These are phyloP conservation scores for Coreius guichenoti DNA, from an alignment of 2,797 vertebrate species.

Conservation along the genomic window DNA sequence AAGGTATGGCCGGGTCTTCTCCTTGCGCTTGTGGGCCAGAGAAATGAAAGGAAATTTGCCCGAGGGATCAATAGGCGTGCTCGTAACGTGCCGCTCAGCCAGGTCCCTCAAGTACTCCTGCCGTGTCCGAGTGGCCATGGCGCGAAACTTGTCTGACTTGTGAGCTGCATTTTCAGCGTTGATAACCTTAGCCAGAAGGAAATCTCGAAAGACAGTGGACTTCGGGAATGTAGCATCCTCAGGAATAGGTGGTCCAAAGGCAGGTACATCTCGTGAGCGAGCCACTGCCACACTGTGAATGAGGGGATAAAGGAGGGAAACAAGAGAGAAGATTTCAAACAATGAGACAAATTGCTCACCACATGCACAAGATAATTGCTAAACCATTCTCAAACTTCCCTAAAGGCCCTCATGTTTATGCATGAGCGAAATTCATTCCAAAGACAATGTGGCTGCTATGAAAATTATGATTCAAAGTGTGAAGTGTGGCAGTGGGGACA, in stretches of 20 bases:
- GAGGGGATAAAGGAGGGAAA: background rate
- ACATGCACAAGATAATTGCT: slow-evolving; percentile 36
- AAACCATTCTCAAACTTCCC: slow-evolving; percentile 40
- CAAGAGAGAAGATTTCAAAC: slow-evolving; percentile 24
- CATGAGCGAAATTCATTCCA: slow-evolving; percentile 15
- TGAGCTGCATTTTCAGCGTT: slow-evolving; percentile 98
- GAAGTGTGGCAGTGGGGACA: slow-evolving; percentile 6
- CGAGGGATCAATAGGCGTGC: slow-evolving; percentile 95
- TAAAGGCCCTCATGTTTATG: slow-evolving; percentile 51
- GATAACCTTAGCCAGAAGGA: slow-evolving; percentile 95
- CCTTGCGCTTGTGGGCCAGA: slow-evolving; percentile 95
- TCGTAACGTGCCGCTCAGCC: slow-evolving; percentile 97
- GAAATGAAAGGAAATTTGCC: slow-evolving; percentile 99
- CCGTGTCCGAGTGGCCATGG: slow-evolving; percentile 96
- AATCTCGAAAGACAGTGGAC: slow-evolving; percentile 98
- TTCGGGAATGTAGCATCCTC: slow-evolving; percentile 95
- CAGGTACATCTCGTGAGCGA: slow-evolving; percentile 95
- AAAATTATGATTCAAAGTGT: slow-evolving; percentile 16
- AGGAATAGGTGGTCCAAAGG: slow-evolving; percentile 97
- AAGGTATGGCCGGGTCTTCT: slow-evolving; percentile 89
- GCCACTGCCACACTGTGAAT: slow-evolving; percentile 90
- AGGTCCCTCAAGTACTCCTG: slow-evolving; percentile 98
- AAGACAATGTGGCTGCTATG: slow-evolving; percentile 8
- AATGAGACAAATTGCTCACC: slow-evolving; percentile 3
- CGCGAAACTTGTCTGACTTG: slow-evolving; percentile 96